phyloP scores from a whole-genome alignment of 2,888 invertebrate species.

The Caenorhabditis becei region DNA sequence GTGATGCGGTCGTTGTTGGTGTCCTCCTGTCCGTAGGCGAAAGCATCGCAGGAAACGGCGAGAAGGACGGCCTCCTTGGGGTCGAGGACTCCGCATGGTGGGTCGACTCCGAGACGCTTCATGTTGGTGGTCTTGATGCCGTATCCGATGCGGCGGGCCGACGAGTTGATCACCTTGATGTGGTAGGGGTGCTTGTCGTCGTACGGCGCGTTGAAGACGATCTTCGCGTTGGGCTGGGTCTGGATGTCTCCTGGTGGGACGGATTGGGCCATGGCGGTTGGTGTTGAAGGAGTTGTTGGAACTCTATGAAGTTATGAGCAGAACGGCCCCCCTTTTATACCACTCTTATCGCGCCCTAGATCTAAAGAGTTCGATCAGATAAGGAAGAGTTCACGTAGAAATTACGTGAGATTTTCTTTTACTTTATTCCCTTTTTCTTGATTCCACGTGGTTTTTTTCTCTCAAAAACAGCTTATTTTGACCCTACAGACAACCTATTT shows the following conservation, averaged over 20 bases:
- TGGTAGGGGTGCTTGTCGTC: constrained; percentile 74
- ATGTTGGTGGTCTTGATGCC: no score
- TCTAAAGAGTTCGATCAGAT: not conserved
- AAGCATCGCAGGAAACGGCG: no score
- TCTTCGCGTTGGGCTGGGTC: constrained; percentile 67
- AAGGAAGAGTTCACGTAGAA: not conserved
- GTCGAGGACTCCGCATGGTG: no score
- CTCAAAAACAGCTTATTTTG: no score
- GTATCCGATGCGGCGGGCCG: no score
- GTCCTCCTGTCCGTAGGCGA: no score
- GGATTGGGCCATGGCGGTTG: constrained; percentile 51
- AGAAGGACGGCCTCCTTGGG: no score
- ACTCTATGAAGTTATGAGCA: constrained; percentile 1
- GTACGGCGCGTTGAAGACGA: constrained; percentile 76
- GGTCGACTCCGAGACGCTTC: constrained; percentile 9
- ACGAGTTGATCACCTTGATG: constrained; percentile 72
- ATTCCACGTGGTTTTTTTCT: no score
- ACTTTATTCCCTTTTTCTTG: not conserved
- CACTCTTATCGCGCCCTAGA: constrained; percentile 6
- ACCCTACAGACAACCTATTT: no score
- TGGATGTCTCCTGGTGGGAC: constrained; percentile 65
- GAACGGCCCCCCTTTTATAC: not conserved
- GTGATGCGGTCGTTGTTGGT: no score
- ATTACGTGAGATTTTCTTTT: not conserved
- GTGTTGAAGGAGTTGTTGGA: not conserved